phyloP scores from a whole-genome alignment of 2,888 invertebrate genomes.

The Nomada ruficornis region DNA sequence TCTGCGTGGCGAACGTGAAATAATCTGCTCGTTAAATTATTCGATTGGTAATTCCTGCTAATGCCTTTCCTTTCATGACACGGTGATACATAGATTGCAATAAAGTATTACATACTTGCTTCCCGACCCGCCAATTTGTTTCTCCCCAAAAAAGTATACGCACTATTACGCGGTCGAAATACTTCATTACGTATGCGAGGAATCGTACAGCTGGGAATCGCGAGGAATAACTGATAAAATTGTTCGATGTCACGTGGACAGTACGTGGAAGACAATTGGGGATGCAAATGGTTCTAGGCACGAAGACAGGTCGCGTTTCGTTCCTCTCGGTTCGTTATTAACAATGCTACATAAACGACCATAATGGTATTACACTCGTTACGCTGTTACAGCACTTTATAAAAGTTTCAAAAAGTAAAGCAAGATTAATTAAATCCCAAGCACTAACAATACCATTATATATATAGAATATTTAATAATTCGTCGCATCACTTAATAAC shows the following conservation, averaged over 20 bases:
- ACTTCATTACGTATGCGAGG: slow-evolving; percentile 50
- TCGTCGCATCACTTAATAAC: no score
- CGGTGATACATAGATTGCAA: no score
- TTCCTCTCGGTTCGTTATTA: slow-evolving; percentile 9
- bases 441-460: no score
- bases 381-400: not conserved
- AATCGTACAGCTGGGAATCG: slow-evolving; percentile 74
- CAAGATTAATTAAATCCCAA: no score
- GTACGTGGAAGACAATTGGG: slow-evolving; percentile 31
- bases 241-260: slow-evolving; percentile 62
- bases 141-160: no score
- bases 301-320: slow-evolving; percentile 26
- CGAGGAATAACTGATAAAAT: slow-evolving; percentile 74
- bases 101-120: no score
- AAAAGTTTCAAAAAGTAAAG: no score
- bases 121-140: no score
- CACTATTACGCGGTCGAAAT: slow-evolving; percentile 31
- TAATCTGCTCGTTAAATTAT: not conserved
- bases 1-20: not conserved
- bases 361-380: not conserved
- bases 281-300: slow-evolving; percentile 47
- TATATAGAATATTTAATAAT: no score
- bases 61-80: no score
- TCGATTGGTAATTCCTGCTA: not conserved
- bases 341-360: not conserved